Evolutionary conservation across 1,140 invertebrate species (phyloP), one percentile per base, ranked within the genome.

Genomic region (Lasaia peninsularis): DNA sequence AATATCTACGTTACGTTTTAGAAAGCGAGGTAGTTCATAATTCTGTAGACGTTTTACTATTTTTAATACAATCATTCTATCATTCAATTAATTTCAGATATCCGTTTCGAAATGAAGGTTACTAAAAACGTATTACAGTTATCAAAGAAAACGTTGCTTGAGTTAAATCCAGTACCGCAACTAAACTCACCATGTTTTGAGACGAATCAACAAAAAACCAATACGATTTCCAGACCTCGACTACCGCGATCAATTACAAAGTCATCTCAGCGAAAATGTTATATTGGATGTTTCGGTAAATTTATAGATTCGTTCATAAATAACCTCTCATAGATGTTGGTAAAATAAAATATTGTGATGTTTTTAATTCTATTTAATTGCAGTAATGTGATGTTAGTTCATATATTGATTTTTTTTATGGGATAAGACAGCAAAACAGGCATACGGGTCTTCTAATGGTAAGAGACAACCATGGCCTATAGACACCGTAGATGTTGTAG

Each of bases 291-390:
- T 51, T 12, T 84, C 12, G 76, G 67, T 0, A 86, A 83, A 53
- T 61, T 86, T 10, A 31, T 86, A 0, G 83, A 86, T 57, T 84
- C 83, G 3, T 86, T 86, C 52, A 60, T 84, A 11, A 81, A 65
- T 44, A 76, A 77, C 60, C 80, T 73, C 32, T 73, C 72, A 7
- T 85, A 65, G 65, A 51, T 52, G 3, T 52, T 10, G n/a, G 14
- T 24, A 58, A 55, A 44, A 34, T 35, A 20, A 24, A 14, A 5
- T 52, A 32, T 40, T 34, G 31, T 56, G 5, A 24, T 21, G 20
- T 58, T 3, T 57, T 40, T 8, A 7, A 21, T 49, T 31, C 32
- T 51, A 12, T 14, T 14, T 28, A n/a, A n/a, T n/a, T n/a, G n/a
- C n/a, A n/a, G n/a, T n/a, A n/a, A n/a, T n/a, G n/a, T n/a, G n/a